These are phyloP conservation scores for Imbricaverruca yamaguchii DNA, from an alignment of 2,888 invertebrate genomes.

Conservation along the genomic window DNA sequence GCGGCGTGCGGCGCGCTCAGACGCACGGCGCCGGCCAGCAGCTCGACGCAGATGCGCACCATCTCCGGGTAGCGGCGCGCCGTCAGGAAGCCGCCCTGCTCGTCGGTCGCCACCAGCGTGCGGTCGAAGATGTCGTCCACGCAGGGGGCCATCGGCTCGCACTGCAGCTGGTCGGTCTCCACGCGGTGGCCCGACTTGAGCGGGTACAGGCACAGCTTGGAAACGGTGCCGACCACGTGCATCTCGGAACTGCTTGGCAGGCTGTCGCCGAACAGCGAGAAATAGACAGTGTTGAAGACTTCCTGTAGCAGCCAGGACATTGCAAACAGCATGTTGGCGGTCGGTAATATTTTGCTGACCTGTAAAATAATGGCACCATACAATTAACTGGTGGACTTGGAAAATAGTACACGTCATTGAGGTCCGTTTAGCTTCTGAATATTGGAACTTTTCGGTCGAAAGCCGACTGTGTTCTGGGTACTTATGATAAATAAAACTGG, in stretches of 20 bases:
- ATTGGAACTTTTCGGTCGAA: too few relatives aligned
- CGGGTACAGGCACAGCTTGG: constrained; percentile 42
- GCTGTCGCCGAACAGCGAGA: neutral
- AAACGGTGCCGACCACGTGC: constrained; percentile 41
- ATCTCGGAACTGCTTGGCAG: neutral
- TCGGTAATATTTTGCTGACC: too few relatives aligned
- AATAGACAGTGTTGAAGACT: neutral
- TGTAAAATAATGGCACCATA: too few relatives aligned
- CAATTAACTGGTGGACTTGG: too few relatives aligned
- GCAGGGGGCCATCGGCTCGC: neutral
- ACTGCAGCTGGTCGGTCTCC: neutral
- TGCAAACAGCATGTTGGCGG: neutral
- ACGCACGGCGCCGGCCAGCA: neutral
- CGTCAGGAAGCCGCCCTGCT: constrained; percentile 43
- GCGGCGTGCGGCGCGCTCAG: neutral
- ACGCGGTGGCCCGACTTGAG: constrained; percentile 42
- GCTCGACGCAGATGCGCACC: constrained; percentile 42
- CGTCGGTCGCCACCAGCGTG: constrained; percentile 34
- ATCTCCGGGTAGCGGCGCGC: constrained; percentile 46
- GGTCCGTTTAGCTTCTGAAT: too few relatives aligned
- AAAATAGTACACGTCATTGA: too few relatives aligned
- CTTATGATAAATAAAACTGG: too few relatives aligned
- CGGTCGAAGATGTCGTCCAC: neutral
- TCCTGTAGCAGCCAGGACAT: neutral
- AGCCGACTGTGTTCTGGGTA: too few relatives aligned